Base-by-base conservation (phyloP, 2,888 invertebrate species). In the Hofmannophila pseudospretella region DNA sequence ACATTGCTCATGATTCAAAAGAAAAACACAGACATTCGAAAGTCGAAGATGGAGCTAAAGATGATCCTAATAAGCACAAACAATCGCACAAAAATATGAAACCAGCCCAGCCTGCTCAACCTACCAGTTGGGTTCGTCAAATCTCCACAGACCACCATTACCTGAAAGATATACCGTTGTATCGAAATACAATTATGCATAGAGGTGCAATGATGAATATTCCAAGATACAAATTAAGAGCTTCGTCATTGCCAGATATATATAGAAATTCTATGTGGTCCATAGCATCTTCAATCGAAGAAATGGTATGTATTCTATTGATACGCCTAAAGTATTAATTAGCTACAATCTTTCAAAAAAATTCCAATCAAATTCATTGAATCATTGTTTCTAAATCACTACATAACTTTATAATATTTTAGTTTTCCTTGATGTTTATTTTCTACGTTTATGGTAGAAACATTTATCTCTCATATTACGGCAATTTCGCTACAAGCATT, bases 211-310 rank as follows among this genome's bases (percentile, higher is more conserved):
- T 95, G 88, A 79, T 96, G 58, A 95, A 93, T 61, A 92, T 94
- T 38, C 92, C 92, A 44, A 91, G 94, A 42, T 96, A 96, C 71
- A 90, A 91, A 37, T 78, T 96, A 26, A 88, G 93, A 42, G 95
- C 96, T 1, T 94, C 93, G 1, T 96, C 96, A 34, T 93, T 97
- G 61, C 97, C 97, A 0, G 93, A 97, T 70, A 95, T 97, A 59
- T 95, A 93, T 59, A 89, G 91, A 42, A 95, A 95, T 63, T 95
- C 95, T 2, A 92, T 93, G 89, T 93, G 93, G 58, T 94, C 94
- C 0, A 82, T 95, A 34, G 67, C 67, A 25, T 77, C 82, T 35
- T 76, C 78, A 4, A 92, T 92, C 19, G 90, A 91, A 58, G 93
- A 93, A 71, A 89, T 88, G 58, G 93, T 94, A 85, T 92, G 92